Base-by-base conservation (phyloP, 2,797 vertebrate genomes). In the Muscicapa striata region DNA sequence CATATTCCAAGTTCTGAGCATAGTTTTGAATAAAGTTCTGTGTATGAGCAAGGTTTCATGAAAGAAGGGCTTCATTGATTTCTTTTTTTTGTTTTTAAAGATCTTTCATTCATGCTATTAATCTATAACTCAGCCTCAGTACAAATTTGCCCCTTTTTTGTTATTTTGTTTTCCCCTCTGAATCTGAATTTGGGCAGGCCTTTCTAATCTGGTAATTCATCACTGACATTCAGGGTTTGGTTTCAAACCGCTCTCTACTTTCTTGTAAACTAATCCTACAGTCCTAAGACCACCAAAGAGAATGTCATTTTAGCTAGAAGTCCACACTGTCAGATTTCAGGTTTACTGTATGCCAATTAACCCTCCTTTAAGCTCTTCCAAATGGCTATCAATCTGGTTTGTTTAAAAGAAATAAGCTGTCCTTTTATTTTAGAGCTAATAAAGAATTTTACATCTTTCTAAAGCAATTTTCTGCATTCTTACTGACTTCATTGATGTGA, bases 281-380 rank as follows among this genome's bases (percentile, higher is more conserved):
- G 66, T 88, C 62, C 76, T 88, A 72, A 52, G 91, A 95, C 92
- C 95, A 96, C 96, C 92, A 93, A 73, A 95, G 94, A 76, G 51
- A 96, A 94, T 64, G 74, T 82, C 76, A 88, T 93, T 94, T 96
- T 80, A 95, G 58, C 63, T 92, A 79, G 84, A 92, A 93, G 94
- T 92, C 83, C 76, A 34, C 36, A 52, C 69, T 81, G 57, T 89
- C 87, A 93, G 77, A 96, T 93, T 88, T 93, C 76, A 82, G 73
- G 27, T 87, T 95, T 95, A 88, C 92, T 91, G 79, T 96, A 91
- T 91, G 76, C 67, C 92, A 92, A 79, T 96, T 94, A 93, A 88
- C 79, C 59, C 30, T 92, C 79, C 36, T 91, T 92, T 95, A 93
- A 95, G 80, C 68, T 91, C 87, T 94, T 95, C 87, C 85, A 96